Percentiles rank a stretch among this genome's conserved stretches.
These are phyloP conservation scores for Abscondita cerata DNA, from an alignment of 2,888 invertebrate species.

Conservation along the genomic window DNA sequence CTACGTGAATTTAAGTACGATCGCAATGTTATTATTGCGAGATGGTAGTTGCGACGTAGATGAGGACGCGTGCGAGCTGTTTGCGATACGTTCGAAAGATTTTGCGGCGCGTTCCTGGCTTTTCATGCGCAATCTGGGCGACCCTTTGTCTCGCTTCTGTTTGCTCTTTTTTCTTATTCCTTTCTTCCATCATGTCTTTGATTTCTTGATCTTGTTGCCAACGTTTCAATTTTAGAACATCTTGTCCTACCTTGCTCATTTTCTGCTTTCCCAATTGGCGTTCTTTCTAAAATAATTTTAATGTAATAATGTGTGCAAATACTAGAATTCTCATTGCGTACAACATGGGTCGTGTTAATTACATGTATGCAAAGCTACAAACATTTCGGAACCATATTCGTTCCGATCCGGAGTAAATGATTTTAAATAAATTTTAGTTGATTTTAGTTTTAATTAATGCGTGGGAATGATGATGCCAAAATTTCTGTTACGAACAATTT, in stretches of 20 bases:
- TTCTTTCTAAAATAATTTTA: conserved; percentile 49
- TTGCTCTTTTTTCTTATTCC: conserved; percentile 75
- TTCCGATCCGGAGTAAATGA: too few species aligned
- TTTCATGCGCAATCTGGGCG: conserved; percentile 86
- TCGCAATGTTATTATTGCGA: conserved; percentile 67
- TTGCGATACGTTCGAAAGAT: conserved; percentile 45
- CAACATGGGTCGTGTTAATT: too few species aligned
- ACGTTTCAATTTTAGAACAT: conserved; percentile 72
- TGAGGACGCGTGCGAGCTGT: conserved; percentile 20
- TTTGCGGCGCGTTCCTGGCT: conserved; percentile 70
- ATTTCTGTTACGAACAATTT: too few species aligned
- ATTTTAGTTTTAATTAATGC: too few species aligned
- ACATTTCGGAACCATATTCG: too few species aligned
- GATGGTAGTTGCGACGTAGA: conserved; percentile 17
- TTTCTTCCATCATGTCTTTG: conserved; percentile 74
- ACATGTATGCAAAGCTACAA: too few species aligned
- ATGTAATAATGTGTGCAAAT: too few species aligned
- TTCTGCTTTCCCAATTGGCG: conserved; percentile 65
- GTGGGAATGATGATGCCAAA: too few species aligned
- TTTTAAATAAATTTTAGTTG: too few species aligned
- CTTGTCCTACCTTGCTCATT: conserved; percentile 79
- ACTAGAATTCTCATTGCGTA: too few species aligned
- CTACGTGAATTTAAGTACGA: conserved; percentile 86
- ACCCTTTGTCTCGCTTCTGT: conserved; percentile 78
- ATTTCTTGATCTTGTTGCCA: conserved; percentile 80